Evolutionary conservation across 2,113 vertebrate species (phyloP).

Genomic region (Eidolon helvum): DNA sequence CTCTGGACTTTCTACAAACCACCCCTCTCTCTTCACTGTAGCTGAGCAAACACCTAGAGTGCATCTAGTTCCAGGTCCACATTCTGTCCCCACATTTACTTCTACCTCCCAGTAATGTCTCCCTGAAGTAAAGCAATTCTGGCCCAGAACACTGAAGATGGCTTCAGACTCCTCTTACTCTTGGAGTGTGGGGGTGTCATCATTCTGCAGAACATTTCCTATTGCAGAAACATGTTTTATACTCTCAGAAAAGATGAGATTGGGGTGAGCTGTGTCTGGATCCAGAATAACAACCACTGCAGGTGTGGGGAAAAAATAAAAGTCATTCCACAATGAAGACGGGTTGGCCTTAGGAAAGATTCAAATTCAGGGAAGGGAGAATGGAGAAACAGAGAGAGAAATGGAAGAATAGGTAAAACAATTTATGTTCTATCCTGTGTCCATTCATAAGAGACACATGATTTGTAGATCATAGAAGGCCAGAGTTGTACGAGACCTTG

Average conservation of each 20-base stretch:
- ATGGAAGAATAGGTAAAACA: background rate
- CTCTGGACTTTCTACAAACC: background rate
- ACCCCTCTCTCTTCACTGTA: slow-evolving; percentile 32
- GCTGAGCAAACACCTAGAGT: slow-evolving; percentile 64
- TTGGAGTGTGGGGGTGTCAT: background rate
- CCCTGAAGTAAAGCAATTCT: background rate
- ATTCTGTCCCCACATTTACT: background rate
- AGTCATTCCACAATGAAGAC: background rate
- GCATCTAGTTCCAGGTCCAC: slow-evolving; percentile 8
- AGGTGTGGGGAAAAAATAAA: background rate
- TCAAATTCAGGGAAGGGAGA: background rate
- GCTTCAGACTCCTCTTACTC: slow-evolving; percentile 78
- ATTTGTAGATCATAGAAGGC: background rate
- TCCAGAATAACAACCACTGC: slow-evolving; percentile 50
- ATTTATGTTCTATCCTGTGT: background rate
- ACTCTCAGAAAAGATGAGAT: background rate
- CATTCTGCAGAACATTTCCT: background rate
- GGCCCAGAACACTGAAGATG: slow-evolving; percentile 62
- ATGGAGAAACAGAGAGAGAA: background rate
- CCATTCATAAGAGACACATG: background rate
- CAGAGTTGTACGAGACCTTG: background rate
- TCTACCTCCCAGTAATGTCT: slow-evolving; percentile 74
- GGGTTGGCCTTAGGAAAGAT: background rate
- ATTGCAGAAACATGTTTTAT: slow-evolving; percentile 64
- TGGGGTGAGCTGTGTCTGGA: slow-evolving; percentile 7